Evolutionary conservation across 2,113 vertebrate genomes (phyloP).

Genomic region (Sminthopsis crassicaudata): DNA sequence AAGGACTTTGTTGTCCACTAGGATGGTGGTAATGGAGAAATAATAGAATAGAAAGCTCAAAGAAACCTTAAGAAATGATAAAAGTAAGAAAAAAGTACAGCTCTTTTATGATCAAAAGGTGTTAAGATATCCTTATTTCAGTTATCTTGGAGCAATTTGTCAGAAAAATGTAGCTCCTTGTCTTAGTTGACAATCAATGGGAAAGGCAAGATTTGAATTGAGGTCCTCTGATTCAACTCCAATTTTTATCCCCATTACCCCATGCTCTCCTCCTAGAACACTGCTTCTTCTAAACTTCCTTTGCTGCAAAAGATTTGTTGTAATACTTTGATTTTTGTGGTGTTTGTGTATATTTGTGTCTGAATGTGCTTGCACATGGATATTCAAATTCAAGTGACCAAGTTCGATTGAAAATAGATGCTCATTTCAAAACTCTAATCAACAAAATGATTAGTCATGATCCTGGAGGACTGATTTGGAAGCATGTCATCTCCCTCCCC

Average conservation of each 20-base stretch:
- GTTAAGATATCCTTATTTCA: neutral
- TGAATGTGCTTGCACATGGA: neutral
- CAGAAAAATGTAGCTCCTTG: neutral
- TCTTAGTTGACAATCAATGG: neutral
- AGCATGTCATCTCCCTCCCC: neutral
- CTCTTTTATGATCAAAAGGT: neutral
- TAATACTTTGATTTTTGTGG: neutral
- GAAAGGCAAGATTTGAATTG: conserved; percentile 10
- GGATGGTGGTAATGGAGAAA: too few relatives aligned
- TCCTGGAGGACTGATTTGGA: neutral
- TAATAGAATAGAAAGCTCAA: neutral
- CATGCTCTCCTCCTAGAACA: neutral
- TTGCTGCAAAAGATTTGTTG: neutral
- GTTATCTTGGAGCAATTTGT: neutral
- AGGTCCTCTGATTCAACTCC: neutral
- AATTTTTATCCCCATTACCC: neutral
- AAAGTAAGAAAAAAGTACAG: neutral
- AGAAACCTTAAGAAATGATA: neutral
- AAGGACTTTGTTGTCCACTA: neutral
- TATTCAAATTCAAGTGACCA: neutral
- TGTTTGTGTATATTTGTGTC: neutral
- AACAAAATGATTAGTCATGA: neutral
- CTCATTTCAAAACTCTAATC: neutral
- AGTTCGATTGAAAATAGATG: neutral
- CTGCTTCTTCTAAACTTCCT: neutral